Conservation (phyloP, 2,888 invertebrate genomes). For the Cantharis rufa region DNA sequence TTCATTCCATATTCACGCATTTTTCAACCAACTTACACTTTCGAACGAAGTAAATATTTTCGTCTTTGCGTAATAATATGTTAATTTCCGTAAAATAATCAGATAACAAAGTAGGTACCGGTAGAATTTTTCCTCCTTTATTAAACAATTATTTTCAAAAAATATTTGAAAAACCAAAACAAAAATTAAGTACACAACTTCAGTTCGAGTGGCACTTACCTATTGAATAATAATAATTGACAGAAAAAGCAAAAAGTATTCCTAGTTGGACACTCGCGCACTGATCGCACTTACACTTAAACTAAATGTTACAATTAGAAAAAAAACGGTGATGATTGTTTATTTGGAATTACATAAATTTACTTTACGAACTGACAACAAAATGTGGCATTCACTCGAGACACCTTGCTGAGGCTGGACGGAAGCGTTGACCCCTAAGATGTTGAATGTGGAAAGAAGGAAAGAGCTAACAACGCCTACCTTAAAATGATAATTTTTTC, state of each 20-base stretch:
- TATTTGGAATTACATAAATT: conserved; percentile 27
- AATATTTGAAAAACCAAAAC: neutral
- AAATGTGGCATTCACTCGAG: conserved; percentile 34
- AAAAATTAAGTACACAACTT: neutral
- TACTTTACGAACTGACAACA: conserved; percentile 26
- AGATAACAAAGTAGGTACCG: neutral
- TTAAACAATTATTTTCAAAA: neutral
- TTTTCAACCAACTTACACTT: neutral
- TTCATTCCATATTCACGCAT: neutral
- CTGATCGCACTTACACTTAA: neutral
- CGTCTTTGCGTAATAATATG: neutral
- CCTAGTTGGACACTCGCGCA: neutral
- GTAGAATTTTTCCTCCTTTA: neutral
- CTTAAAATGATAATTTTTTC: neutral
- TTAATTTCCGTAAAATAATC: no score
- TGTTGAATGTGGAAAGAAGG: conserved; percentile 30
- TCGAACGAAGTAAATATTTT: neutral
- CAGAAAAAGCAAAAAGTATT: neutral
- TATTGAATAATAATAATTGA: neutral
- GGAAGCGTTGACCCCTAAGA: conserved; percentile 42
- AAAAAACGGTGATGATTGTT: conserved; percentile 19
- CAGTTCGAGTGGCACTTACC: neutral
- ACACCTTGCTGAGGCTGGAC: conserved; percentile 36
- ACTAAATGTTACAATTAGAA: conserved; percentile 20
- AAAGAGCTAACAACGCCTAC: conserved; percentile 11